These are phyloP conservation scores for Timema cristinae DNA, from an alignment of 2,888 invertebrate species.

Conservation along the genomic window DNA sequence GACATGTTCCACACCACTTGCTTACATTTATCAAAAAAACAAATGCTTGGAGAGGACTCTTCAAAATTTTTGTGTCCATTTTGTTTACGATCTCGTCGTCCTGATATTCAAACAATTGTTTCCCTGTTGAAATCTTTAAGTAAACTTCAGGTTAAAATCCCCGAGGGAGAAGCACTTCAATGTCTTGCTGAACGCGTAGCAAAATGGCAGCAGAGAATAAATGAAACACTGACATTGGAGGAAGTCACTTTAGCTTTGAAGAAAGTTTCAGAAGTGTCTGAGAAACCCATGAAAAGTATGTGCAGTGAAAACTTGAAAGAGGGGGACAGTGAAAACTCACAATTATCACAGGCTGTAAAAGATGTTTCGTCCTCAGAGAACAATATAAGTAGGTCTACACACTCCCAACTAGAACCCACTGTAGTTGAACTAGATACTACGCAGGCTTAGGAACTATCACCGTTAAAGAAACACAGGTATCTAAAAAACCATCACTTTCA, in stretches of 20 bases:
- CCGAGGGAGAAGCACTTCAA: slow-evolving; percentile 91
- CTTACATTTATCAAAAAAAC: slow-evolving; percentile 60
- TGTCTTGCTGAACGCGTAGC: slow-evolving; percentile 90
- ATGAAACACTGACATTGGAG: slow-evolving; percentile 61
- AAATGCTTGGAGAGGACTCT: slow-evolving; percentile 35
- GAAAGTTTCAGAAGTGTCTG: slow-evolving; percentile 55
- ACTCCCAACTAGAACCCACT: no score
- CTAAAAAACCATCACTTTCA: no score
- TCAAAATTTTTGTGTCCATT: slow-evolving; percentile 79
- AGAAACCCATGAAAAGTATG: slow-evolving; percentile 55
- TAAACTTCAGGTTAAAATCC: slow-evolving; percentile 65
- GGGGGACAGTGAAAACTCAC: no score
- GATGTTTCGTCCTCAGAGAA: no score
- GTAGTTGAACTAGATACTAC: no score
- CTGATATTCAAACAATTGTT: slow-evolving; percentile 76
- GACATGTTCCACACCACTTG: slow-evolving; percentile 88
- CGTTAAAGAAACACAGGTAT: no score
- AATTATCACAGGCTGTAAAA: no score
- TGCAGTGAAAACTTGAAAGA: no score
- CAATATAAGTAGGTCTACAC: no score
- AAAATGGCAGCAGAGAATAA: slow-evolving; percentile 87
- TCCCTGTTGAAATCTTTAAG: slow-evolving; percentile 73
- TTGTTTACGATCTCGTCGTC: slow-evolving; percentile 83
- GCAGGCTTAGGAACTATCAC: no score
- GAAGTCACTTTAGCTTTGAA: slow-evolving; percentile 65